Conservation (phyloP, 1,140 invertebrate species). For the Calosoma granatense region DNA sequence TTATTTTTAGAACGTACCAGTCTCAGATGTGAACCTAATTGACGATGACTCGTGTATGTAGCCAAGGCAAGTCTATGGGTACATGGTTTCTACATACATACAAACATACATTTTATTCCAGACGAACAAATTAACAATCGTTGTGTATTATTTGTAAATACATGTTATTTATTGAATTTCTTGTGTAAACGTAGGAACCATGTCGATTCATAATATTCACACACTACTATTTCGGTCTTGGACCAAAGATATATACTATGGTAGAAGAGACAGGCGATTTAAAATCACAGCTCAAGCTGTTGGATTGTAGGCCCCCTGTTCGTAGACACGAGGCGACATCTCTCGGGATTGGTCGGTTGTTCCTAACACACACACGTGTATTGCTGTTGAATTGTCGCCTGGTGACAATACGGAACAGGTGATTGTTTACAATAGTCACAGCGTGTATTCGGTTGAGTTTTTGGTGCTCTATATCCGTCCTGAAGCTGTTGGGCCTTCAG, state of each 20-base stretch:
- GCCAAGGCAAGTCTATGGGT: not conserved
- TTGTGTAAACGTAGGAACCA: not conserved
- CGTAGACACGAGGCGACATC: not conserved
- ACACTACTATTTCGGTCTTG: not conserved
- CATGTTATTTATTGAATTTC: too few species aligned
- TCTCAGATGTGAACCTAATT: not conserved
- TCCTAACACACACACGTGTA: not conserved
- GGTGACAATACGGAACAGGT: not conserved
- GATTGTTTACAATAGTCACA: slow-evolving; percentile 4
- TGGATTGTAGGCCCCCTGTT: slow-evolving; percentile 7
- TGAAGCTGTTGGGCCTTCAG: slow-evolving; percentile 23
- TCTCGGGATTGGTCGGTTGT: not conserved
- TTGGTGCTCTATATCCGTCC: slow-evolving; percentile 15
- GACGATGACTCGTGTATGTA: not conserved
- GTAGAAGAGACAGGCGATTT: slow-evolving; percentile 1
- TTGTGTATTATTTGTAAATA: too few species aligned
- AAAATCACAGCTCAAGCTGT: not conserved
- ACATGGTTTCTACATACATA: slow-evolving; percentile 1
- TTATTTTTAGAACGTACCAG: not conserved
- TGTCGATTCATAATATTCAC: not conserved
- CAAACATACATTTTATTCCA: too few species aligned
- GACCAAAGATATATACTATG: not conserved
- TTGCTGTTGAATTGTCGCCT: not conserved
- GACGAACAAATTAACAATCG: too few species aligned
- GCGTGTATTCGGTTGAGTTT: not conserved